Conservation (phyloP, 2,797 vertebrate genomes). For the Anisognathus igniventris region DNA sequence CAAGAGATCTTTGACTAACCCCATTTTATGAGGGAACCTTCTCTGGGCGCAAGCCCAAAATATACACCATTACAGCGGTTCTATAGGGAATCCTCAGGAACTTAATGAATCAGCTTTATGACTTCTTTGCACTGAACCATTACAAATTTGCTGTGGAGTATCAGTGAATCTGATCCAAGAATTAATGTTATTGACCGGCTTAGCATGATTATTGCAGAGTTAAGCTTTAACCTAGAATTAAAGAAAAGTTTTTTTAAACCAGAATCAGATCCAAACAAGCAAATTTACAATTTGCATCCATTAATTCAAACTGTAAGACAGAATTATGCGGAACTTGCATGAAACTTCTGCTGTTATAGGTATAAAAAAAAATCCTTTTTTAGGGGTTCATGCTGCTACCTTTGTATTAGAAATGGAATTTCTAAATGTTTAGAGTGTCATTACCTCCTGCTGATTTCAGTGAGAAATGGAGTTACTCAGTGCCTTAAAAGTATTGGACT, state of each 20-base stretch:
- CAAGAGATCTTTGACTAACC: neutral
- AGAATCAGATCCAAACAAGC: neutral
- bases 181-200: neutral
- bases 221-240: neutral
- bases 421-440: neutral
- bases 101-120: neutral
- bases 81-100: neutral
- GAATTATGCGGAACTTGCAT: neutral
- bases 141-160: neutral
- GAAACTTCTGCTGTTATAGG: neutral
- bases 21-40: neutral
- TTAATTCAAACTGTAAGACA: neutral
- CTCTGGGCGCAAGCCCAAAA: conserved; percentile 24
- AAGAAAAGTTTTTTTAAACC: neutral
- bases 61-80: neutral
- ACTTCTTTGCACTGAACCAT: neutral
- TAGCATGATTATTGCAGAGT: neutral
- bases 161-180: neutral
- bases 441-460: neutral
- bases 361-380: neutral
- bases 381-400: neutral
- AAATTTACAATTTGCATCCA: neutral
- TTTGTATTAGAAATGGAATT: neutral
- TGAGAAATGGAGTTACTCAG: neutral
- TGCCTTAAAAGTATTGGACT: neutral